Base-by-base conservation (phyloP, 1,140 invertebrate species). In the Aphidius ervi region DNA sequence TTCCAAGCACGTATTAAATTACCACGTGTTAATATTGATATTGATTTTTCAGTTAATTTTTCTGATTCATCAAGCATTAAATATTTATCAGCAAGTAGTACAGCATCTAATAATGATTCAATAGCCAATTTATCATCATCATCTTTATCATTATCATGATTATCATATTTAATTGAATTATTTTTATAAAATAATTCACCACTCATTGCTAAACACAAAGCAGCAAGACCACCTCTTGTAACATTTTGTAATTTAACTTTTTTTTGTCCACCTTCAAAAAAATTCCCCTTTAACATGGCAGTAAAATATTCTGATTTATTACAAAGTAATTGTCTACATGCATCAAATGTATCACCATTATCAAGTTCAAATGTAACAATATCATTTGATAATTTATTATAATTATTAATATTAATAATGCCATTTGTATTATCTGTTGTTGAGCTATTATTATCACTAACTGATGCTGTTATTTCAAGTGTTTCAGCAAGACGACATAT, bases 261-360 rank as follows among this genome's bases (percentile, higher is more conserved):
- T 46, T 78, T 79, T 67, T 88, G 82, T 6, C 40, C 74, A 0
- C 86, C 85, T 69, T 89, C 88, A 41, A 81, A 84, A 68, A 89
- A 89, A 31, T 79, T 76, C 2, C 87, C 87, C 62, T 83, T 81
- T 2, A 89, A 74, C 82, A 89, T 84, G 0, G 84, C 84, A 10
- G 79, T 82, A 63, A 89, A 89, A 43, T 82, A 83, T 57, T 86
- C 85, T 0, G 86, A 88, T 63, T 83, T 82, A 61, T 84, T 76
- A 61, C 82, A 86, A 5, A 89, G 67, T 41, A 82, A 82, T n/a
- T 81, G 68, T 56, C 83, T 82, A 64, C 86, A 85, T 0, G 86
- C 83, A 37, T 80, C 75, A 0, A 89, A 78, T 5, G 77, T 82
- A 5, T 80, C 82, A 3, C 81, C 82, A 65, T 89, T 87, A 56